Conservation (phyloP, 2,797 vertebrate genomes). For the Anolis apletophallus region DNA sequence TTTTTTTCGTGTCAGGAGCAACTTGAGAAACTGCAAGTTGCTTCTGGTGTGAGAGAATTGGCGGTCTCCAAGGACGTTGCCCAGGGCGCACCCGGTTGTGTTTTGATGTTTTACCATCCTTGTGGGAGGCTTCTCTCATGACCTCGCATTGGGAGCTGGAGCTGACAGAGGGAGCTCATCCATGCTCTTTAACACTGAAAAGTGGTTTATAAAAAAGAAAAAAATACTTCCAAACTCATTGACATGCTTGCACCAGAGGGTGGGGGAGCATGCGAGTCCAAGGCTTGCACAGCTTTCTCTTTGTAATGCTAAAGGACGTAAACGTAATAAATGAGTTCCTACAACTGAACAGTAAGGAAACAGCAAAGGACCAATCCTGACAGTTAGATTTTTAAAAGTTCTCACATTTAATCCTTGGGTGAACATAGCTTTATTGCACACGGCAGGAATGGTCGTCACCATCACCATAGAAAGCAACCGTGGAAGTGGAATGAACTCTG, state of each 20-base stretch:
- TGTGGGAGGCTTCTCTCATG: too few species aligned
- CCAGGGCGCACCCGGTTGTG: too few species aligned
- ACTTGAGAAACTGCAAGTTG: too few species aligned
- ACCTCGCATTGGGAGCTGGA: too few species aligned
- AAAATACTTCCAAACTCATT: not conserved
- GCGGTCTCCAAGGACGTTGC: too few species aligned
- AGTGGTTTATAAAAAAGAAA: not conserved
- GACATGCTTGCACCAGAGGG: not conserved
- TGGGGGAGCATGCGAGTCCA: not conserved
- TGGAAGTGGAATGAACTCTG: conserved; percentile 86
- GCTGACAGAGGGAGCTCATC: too few species aligned
- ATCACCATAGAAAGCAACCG: conserved; percentile 89
- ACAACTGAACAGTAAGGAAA: not conserved
- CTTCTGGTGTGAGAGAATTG: too few species aligned
- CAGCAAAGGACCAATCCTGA: not conserved
- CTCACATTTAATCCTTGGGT: conserved; percentile 92
- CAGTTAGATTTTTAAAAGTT: not conserved
- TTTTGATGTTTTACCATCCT: too few species aligned
- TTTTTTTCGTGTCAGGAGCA: too few species aligned
- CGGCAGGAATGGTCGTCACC: conserved; percentile 89
- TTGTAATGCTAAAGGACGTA: not conserved
- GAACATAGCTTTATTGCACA: conserved; percentile 93
- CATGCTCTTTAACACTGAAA: too few species aligned
- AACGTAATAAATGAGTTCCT: not conserved
- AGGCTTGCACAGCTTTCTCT: not conserved